Evolutionary conservation across 2,113 vertebrate species (phyloP), one percentile per base, ranked within the genome.

Genomic region (Taurulus bubalis): DNA sequence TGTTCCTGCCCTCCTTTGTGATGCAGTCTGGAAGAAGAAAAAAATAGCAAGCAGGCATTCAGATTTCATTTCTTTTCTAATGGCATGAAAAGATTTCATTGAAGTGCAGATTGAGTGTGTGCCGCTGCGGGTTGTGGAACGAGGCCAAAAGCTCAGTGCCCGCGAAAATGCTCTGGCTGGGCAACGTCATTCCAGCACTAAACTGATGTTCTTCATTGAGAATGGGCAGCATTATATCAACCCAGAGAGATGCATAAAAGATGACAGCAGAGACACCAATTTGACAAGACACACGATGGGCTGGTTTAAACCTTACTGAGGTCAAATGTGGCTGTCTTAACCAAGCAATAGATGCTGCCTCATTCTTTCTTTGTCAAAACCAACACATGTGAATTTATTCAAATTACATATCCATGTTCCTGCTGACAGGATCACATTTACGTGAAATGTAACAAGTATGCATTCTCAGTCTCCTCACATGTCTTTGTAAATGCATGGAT

Each of bases 21-120:
- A 86, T 88, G 83, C 89, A 93, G 90, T 92, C 88, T 89, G 80
- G 78, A 40, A 26, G 55, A 58, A 60, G 36, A 74, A 85, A 87
- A 83, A 89, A 63, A 77, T 82, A 77, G 77, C 80, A 84, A 89
- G 88, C 86, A 38, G 85, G 83, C 93, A 83, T 90, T 89, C 83
- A 86, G 85, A 90, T 94, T 93, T 93, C 80, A 90, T 86, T 87
- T 90, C 75, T 90, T 92, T 89, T 87, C 91, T 92, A 92, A 92
- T 87, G 78, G 82, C 83, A 94, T 94, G 93, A 95, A 94, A 92
- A 92, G 88, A 91, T 89, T 87, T 90, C 73, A 95, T 92, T 94
- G 90, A 95, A 93, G 92, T 93, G 90, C 84, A 94, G 93, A 93
- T 91, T 91, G 92, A 90, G 84, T 93, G 87, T 89, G 91, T 87